These are phyloP conservation scores for Belonocnema kinseyi DNA, from an alignment of 1,140 invertebrate species.

Conservation along the genomic window DNA sequence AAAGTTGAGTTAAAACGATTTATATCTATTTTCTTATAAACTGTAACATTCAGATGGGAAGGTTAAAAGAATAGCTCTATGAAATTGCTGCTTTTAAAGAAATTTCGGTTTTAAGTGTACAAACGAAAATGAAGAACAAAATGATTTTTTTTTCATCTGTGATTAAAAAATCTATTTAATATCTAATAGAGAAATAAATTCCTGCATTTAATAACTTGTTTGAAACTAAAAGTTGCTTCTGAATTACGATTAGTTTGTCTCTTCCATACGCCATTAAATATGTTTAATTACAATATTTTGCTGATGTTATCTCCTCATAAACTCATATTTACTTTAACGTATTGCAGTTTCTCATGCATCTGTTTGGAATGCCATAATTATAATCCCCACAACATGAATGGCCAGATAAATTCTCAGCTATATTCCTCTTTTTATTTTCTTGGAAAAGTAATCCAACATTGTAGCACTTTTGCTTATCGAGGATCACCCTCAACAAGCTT, in stretches of 20 bases:
- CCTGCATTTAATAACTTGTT: not conserved
- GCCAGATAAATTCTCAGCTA: not conserved
- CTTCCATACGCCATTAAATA: slow-evolving; percentile 1
- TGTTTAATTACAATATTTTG: slow-evolving; percentile 26
- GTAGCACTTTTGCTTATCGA: not conserved
- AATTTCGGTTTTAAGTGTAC: no score
- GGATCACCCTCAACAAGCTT: not conserved
- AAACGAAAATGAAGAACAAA: no score
- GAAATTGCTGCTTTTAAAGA: no score
- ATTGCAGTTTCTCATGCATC: slow-evolving; percentile 15
- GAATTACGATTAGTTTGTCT: slow-evolving; percentile 17
- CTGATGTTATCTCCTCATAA: not conserved
- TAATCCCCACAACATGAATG: slow-evolving; percentile 5
- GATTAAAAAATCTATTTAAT: no score
- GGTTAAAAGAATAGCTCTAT: no score
- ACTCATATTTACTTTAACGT: slow-evolving; percentile 12
- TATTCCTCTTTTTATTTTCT: not conserved
- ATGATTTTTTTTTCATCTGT: no score
- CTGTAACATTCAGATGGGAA: no score
- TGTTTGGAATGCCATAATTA: slow-evolving; percentile 15
- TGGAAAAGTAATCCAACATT: not conserved
- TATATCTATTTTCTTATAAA: no score
- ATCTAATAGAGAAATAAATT: not conserved
- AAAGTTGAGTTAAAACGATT: no score
- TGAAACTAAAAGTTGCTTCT: slow-evolving; percentile 16